phyloP scores from a whole-genome alignment of 2,113 vertebrate species.

The Lathamus discolor region DNA sequence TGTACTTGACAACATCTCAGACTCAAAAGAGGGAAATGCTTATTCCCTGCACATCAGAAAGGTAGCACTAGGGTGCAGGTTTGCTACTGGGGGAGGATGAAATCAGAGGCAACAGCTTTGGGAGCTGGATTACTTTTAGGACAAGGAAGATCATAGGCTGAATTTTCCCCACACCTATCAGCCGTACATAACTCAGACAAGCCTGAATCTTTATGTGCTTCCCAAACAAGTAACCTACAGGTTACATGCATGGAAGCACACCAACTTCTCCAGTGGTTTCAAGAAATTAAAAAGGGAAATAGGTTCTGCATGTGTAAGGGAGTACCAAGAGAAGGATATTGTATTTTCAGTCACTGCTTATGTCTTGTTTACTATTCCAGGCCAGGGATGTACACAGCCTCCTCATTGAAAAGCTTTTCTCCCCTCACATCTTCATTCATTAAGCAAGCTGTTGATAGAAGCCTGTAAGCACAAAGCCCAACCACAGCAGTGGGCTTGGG shows the following conservation, averaged over 20 bases:
- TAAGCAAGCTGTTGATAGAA: conserved; percentile 12
- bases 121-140: background rate
- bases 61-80: background rate
- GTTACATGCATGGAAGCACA: background rate
- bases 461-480: background rate
- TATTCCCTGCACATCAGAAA: background rate
- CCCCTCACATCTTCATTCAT: conserved; percentile 48
- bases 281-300: background rate
- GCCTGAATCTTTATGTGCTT: rapidly evolving
- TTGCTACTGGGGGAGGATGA: background rate
- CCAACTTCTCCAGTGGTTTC: background rate
- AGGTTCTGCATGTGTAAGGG: background rate
- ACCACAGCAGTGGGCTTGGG: background rate
- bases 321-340: background rate
- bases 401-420: conserved; percentile 10
- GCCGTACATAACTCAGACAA: background rate
- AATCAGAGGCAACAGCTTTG: background rate
- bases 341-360: background rate
- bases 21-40: background rate
- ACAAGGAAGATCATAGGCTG: background rate
- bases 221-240: background rate
- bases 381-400: background rate
- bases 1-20: background rate
- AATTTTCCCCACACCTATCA: background rate
- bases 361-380: background rate